These are phyloP conservation scores for Orycteropus afer DNA, from an alignment of 2,113 vertebrate genomes.

Conservation along the genomic window DNA sequence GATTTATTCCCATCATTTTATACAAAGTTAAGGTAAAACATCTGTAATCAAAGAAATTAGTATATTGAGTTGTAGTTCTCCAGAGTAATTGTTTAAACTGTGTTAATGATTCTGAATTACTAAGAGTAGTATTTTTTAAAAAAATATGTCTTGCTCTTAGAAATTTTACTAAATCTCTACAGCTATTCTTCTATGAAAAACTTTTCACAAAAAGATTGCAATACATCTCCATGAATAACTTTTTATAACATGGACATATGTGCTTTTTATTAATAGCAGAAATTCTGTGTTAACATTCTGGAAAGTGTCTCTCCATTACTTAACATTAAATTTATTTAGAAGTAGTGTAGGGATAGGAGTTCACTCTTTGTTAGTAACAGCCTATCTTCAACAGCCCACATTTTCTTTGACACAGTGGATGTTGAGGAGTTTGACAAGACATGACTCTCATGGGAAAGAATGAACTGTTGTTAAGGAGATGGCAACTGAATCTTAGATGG, in stretches of 20 bases:
- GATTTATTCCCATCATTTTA: neutral
- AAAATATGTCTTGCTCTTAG: no score
- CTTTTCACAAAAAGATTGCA: no score
- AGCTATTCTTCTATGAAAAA: no score
- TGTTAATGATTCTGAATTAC: no score
- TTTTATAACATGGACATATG: no score
- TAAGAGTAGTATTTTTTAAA: no score
- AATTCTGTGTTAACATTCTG: neutral
- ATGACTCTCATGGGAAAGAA: neutral
- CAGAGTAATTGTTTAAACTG: no score
- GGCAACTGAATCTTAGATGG: neutral
- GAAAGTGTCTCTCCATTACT: neutral
- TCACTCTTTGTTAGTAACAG: neutral
- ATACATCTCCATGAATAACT: no score
- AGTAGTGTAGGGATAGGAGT: neutral
- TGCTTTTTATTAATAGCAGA: neutral
- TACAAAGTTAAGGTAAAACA: neutral
- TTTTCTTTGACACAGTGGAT: constrained; percentile 27
- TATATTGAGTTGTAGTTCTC: neutral
- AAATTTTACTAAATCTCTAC: no score
- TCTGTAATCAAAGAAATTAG: neutral
- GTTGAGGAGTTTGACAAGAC: constrained; percentile 17
- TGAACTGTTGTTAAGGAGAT: constrained; percentile 28
- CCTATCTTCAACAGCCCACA: neutral
- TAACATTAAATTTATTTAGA: neutral